Conservation (phyloP, 2,888 invertebrate genomes). For the Eristalinus sepulchralis region DNA sequence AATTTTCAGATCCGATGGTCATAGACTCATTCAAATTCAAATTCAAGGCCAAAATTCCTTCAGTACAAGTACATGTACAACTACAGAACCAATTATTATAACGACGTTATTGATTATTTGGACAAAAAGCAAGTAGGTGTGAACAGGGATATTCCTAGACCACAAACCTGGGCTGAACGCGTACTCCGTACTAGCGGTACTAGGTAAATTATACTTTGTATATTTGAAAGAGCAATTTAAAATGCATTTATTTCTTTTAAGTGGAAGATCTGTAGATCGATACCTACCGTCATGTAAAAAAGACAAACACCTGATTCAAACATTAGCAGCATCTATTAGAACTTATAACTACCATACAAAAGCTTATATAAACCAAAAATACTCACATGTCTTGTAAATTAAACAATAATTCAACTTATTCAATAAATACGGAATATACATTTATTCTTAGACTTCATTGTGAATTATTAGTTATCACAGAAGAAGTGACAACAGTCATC, state of each 20-base stretch:
- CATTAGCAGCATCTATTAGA: slow-evolving; percentile 85
- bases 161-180: slow-evolving; percentile 93
- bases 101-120: slow-evolving; percentile 91
- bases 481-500: background rate
- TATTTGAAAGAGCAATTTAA: background rate
- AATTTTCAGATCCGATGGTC: background rate
- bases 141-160: slow-evolving; percentile 86
- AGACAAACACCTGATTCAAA: slow-evolving; percentile 84
- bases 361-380: slow-evolving; percentile 88
- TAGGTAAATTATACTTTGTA: slow-evolving; percentile 73
- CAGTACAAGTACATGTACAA: slow-evolving; percentile 92
- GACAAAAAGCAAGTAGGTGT: slow-evolving; percentile 88
- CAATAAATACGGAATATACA: background rate
- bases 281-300: slow-evolving; percentile 76
- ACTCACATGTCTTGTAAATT: slow-evolving; percentile 82
- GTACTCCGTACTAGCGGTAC: slow-evolving; percentile 86
- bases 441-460: background rate
- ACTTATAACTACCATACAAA: slow-evolving; percentile 89
- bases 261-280: slow-evolving; percentile 75
- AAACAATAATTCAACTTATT: background rate
- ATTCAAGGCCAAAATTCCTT: slow-evolving; percentile 87
- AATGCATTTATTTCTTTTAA: slow-evolving; percentile 64
- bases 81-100: slow-evolving; percentile 92
- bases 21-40: background rate
- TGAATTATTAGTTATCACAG: background rate